phyloP scores from a whole-genome alignment of 2,113 vertebrate genomes.

The Calyptommatus sinebrachiatus region DNA sequence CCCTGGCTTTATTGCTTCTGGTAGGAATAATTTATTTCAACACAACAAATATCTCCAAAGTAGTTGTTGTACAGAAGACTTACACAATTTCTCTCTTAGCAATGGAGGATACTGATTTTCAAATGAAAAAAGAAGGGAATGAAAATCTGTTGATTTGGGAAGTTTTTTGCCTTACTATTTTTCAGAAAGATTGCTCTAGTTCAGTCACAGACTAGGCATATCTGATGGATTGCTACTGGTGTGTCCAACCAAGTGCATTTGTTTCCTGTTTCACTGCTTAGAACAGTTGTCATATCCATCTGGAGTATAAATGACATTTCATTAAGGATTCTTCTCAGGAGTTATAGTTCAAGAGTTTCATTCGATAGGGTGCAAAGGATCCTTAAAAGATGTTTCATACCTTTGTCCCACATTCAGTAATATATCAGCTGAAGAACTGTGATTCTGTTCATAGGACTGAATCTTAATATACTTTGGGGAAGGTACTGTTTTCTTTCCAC shows the following conservation, averaged over 20 bases:
- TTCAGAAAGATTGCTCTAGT: slow-evolving; percentile 51
- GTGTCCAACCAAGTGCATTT: background rate
- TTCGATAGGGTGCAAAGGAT: slow-evolving; percentile 45
- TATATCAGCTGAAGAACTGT: background rate
- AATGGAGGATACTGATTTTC: no score
- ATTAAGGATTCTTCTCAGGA: slow-evolving; percentile 61
- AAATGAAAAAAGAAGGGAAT: no score
- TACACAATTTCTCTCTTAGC: no score
- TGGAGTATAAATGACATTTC: slow-evolving; percentile 67
- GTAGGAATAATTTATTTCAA: no score
- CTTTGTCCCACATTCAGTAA: slow-evolving; percentile 31
- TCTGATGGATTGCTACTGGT: slow-evolving; percentile 36
- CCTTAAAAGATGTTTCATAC: slow-evolving; percentile 43
- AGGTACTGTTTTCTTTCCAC: slow-evolving; percentile 37
- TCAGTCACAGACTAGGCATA: slow-evolving; percentile 53
- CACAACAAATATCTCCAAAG: no score
- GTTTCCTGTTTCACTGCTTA: slow-evolving; percentile 47
- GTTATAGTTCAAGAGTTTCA: slow-evolving; percentile 56
- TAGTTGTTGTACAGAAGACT: no score
- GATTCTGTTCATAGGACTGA: slow-evolving; percentile 39
- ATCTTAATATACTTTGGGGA: slow-evolving; percentile 43
- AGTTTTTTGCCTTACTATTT: slow-evolving; percentile 40
- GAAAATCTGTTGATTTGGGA: background rate
- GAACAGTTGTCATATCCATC: slow-evolving; percentile 67
- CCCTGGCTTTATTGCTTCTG: no score